Evolutionary conservation across 2,797 vertebrate genomes (phyloP), one percentile per base, ranked within the genome.

Genomic region (Liasis olivaceus): DNA sequence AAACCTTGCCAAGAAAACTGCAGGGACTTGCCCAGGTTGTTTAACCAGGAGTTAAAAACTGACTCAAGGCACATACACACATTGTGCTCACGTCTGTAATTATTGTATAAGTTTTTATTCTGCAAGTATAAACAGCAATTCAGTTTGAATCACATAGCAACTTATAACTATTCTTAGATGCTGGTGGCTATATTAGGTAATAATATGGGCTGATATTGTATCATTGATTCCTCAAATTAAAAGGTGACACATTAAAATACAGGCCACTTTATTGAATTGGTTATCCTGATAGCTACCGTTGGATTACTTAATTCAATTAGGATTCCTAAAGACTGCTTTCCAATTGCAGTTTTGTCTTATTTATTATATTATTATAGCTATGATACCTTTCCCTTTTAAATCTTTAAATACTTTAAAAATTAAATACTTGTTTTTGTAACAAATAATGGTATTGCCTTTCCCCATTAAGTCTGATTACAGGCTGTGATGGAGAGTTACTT

Each of bases 161-260:
- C 72, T 60, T 54, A 31, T 81, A 93, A 7, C 89, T 92, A 91
- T 77, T 91, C 72, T 5, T 95, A 59, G 31, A 0, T 94, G 60
- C 85, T 94, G 85, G 93, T 93, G 92, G 88, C 0, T 3, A 94
- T 89, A 91, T 95, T 95, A 93, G 91, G 58, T 93, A 86, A 93
- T 72, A 91, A 26, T 91, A 4, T 88, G 81, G 36, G 58, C 64
- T 91, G 81, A 91, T 26, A 89, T 47, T 0, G 22, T 0, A 5
- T 3, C 87, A 4, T 9, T 93, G 86, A 66, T 88, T 88, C 64
- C 93, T 88, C 26, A 88, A 2, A 17, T 90, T 93, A 66, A 92
- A 95, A 93, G 91, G 62, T 66, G 66, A 84, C 51, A 91, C 94
- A 93, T 93, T 42, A 91, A 63, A 97, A 91, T 36, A 42, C 86